phyloP scores from a whole-genome alignment of 92 coral and sea anemone species.

The Porites cylindrica region DNA sequence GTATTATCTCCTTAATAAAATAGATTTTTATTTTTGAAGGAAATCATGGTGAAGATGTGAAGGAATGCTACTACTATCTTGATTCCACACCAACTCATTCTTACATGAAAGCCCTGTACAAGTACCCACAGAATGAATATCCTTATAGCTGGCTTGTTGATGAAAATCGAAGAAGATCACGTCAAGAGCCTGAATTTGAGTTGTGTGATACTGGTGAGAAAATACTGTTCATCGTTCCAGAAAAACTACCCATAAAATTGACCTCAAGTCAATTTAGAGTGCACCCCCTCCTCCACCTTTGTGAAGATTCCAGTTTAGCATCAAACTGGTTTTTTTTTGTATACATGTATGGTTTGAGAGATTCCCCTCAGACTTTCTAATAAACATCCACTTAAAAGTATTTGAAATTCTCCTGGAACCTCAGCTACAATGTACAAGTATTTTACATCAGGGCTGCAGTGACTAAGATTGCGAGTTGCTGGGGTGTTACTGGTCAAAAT shows the following conservation, averaged over 20 bases:
- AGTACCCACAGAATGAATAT: conserved; percentile 89
- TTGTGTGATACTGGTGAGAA: conserved; percentile 79
- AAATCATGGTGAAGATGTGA: conserved; percentile 98
- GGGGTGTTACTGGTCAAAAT: too few relatives aligned
- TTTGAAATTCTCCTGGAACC: too few relatives aligned
- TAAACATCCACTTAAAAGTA: too few relatives aligned
- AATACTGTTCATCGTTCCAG: neutral
- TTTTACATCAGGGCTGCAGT: too few relatives aligned
- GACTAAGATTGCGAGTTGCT: too few relatives aligned
- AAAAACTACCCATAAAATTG: neutral
- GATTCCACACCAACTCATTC: conserved; percentile 96
- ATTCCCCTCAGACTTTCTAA: too few relatives aligned
- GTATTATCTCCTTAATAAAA: too few relatives aligned
- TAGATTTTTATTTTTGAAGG: conserved; percentile 43
- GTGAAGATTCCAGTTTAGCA: too few relatives aligned
- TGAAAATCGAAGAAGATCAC: conserved; percentile 76
- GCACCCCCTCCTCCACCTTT: too few relatives aligned
- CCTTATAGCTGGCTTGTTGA: conserved; percentile 76
- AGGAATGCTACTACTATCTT: conserved; percentile 94
- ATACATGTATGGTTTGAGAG: too few relatives aligned
- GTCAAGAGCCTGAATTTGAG: conserved; percentile 80
- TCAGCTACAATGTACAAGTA: too few relatives aligned
- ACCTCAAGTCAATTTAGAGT: neutral
- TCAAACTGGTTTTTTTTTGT: too few relatives aligned
- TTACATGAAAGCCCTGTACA: conserved; percentile 95